Percentiles rank a stretch among this genome's conserved stretches.
Evolutionary conservation across 2,888 invertebrate species (phyloP).

Genomic region (Scaptomyza caliginosa): DNA sequence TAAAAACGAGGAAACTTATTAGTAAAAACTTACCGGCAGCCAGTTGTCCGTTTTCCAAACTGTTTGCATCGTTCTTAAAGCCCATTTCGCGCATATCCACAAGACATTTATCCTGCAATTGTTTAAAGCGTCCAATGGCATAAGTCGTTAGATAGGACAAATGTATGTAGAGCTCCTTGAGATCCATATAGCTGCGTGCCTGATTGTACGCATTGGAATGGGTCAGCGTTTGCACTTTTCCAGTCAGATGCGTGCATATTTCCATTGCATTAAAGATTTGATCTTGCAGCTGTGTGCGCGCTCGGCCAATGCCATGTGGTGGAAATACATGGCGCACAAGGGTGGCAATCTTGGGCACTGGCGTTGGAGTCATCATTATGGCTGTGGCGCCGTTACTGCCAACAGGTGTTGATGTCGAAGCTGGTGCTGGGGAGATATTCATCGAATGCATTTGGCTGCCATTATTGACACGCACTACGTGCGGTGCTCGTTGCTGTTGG

Average conservation of each 20-base stretch:
- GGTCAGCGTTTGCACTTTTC: conserved; percentile 83
- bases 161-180: conserved; percentile 84
- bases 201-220: conserved; percentile 84
- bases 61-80: conserved; percentile 82
- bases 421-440: conserved; percentile 28
- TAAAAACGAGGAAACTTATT: not conserved
- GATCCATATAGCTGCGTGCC: conserved; percentile 81
- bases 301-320: conserved; percentile 78
- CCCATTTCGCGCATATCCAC: conserved; percentile 83
- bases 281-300: conserved; percentile 81
- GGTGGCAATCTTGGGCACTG: conserved; percentile 24
- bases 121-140: conserved; percentile 83
- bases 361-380: conserved; percentile 26
- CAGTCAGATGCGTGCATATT: conserved; percentile 83
- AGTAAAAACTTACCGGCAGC: conserved; percentile 78
- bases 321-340: conserved; percentile 80
- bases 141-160: conserved; percentile 83
- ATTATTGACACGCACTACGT: conserved; percentile 68
- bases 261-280: conserved; percentile 83
- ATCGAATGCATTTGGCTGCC: conserved; percentile 37
- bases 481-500: conserved; percentile 66
- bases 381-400: conserved; percentile 44
- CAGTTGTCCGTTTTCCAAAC: conserved; percentile 82
- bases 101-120: conserved; percentile 83
- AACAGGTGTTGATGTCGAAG: conserved; percentile 14